Evolutionary conservation across 2,888 invertebrate species (phyloP).

Genomic region (Busseola fusca): DNA sequence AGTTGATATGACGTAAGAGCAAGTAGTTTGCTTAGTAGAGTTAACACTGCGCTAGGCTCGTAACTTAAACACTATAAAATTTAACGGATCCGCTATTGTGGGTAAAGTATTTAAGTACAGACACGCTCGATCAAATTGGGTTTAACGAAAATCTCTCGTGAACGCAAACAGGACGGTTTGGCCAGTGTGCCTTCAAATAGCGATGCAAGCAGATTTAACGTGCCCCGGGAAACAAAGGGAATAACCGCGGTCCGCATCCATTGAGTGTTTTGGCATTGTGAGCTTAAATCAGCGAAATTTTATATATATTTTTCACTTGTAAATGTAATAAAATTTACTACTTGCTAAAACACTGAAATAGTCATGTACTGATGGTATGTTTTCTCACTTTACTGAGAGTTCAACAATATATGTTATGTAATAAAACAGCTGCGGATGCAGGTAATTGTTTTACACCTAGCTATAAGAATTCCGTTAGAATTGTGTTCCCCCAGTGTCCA

Average conservation of each 20-base stretch:
- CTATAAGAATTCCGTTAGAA: background rate
- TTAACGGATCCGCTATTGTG: slow-evolving; percentile 41
- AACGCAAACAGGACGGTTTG: slow-evolving; percentile 54
- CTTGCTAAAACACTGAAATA: background rate
- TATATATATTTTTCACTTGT: slow-evolving; percentile 37
- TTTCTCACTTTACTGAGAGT: background rate
- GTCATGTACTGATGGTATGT: background rate
- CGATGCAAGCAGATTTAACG: slow-evolving; percentile 56
- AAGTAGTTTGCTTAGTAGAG: slow-evolving; percentile 13
- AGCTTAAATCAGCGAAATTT: slow-evolving; percentile 33
- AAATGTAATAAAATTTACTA: slow-evolving; percentile 11
- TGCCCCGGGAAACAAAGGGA: slow-evolving; percentile 54
- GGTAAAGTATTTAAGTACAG: slow-evolving; percentile 49
- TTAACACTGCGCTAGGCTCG: slow-evolving; percentile 23
- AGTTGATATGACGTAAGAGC: slow-evolving; percentile 6
- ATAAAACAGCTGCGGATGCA: slow-evolving; percentile 16
- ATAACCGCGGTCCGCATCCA: slow-evolving; percentile 32
- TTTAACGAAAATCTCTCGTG: slow-evolving; percentile 55
- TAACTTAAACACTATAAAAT: slow-evolving; percentile 41
- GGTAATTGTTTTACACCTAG: slow-evolving; percentile 31
- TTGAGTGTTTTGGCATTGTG: slow-evolving; percentile 45
- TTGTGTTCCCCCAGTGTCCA: slow-evolving; percentile 15
- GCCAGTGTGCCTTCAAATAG: slow-evolving; percentile 49
- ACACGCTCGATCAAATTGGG: slow-evolving; percentile 55
- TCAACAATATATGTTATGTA: slow-evolving; percentile 17